phyloP scores from a whole-genome alignment of 1,140 invertebrate genomes.

The Leptonema lineaticorne region DNA sequence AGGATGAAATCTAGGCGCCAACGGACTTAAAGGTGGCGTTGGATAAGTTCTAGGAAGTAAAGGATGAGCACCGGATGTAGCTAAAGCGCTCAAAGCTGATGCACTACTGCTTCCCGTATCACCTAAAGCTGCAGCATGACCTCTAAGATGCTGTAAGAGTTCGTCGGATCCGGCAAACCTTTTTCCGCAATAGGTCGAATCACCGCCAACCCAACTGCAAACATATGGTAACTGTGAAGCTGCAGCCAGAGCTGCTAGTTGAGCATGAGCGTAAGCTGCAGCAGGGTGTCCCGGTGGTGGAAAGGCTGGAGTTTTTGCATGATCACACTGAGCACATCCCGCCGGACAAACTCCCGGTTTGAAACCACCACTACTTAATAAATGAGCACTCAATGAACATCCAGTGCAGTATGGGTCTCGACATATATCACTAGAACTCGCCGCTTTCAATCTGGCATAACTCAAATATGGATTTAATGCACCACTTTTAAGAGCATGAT shows the following conservation, averaged over 20 bases:
- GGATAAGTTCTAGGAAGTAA: constrained; percentile 78
- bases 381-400: constrained; percentile 82
- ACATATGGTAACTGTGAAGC: constrained; percentile 77
- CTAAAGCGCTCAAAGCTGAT: constrained; percentile 41
- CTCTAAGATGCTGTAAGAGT: constrained; percentile 83
- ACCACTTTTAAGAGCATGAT: constrained; percentile 67
- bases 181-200: constrained; percentile 88
- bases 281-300: constrained; percentile 57
- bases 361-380: constrained; percentile 55
- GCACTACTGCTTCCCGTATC: constrained; percentile 46
- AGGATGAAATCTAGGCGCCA: constrained; percentile 81
- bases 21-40: constrained; percentile 79
- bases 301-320: constrained; percentile 61
- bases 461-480: constrained; percentile 69
- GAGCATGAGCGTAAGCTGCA: constrained; percentile 72
- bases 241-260: constrained; percentile 70
- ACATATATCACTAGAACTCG: constrained; percentile 63
- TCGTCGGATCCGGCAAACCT: constrained; percentile 86
- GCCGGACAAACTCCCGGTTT: constrained; percentile 71
- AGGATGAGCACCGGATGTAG: constrained; percentile 63
- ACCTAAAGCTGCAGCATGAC: constrained; percentile 70
- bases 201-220: constrained; percentile 90
- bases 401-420: constrained; percentile 90
- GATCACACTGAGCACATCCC: constrained; percentile 88
- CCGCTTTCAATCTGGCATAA: constrained; percentile 71